Evolutionary conservation across 2,888 invertebrate genomes (phyloP).

Genomic region (Thyatira batis): DNA sequence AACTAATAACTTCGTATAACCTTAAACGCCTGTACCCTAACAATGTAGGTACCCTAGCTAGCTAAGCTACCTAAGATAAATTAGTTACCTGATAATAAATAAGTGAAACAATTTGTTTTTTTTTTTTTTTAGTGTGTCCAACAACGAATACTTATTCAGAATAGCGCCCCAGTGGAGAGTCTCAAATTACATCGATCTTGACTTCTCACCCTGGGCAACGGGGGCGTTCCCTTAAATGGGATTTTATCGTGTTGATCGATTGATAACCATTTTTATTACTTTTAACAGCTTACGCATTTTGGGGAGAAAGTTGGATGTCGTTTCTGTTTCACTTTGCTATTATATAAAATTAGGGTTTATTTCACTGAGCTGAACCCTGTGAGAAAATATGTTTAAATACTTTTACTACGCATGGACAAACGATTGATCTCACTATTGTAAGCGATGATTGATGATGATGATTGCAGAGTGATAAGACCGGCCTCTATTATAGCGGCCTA

Average conservation of each 20-base stretch:
- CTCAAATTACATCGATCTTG: conserved; percentile 52
- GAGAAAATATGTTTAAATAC: too few species aligned
- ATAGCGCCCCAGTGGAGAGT: conserved; percentile 26
- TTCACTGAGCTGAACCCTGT: background rate
- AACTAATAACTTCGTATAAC: too few species aligned
- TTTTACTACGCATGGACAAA: too few species aligned
- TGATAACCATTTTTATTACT: conserved; percentile 47
- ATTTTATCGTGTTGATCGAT: conserved; percentile 48
- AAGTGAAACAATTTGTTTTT: too few species aligned
- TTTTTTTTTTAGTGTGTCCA: background rate
- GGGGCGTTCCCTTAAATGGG: conserved; percentile 42
- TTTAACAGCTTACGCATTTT: conserved; percentile 15
- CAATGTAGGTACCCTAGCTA: too few species aligned
- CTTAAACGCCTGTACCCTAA: too few species aligned
- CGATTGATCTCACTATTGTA: too few species aligned
- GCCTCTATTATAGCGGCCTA: too few species aligned
- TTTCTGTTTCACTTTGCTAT: conserved; percentile 17
- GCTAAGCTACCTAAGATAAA: background rate
- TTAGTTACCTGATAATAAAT: background rate
- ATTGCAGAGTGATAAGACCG: too few species aligned
- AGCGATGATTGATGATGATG: too few species aligned
- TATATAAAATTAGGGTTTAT: conserved; percentile 31
- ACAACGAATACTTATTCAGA: conserved; percentile 20
- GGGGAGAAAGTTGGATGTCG: background rate
- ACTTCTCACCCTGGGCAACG: conserved; percentile 33